Evolutionary conservation across 2,888 invertebrate species (phyloP).

Genomic region (Dryococelus australis): DNA sequence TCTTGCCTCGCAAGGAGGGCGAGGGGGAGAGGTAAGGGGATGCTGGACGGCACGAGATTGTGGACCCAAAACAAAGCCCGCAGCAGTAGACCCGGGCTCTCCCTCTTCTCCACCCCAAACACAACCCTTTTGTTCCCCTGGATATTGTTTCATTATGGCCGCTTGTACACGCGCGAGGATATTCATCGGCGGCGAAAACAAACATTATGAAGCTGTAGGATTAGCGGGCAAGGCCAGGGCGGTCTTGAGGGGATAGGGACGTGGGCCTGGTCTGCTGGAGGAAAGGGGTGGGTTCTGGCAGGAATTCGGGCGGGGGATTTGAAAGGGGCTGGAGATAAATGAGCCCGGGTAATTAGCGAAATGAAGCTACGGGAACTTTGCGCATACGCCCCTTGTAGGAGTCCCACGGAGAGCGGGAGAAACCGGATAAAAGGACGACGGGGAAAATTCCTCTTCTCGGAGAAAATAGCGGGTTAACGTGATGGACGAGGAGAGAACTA

Average conservation of each 20-base stretch:
- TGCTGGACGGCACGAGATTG: not conserved
- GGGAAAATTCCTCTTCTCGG: not conserved
- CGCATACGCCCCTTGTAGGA: not conserved
- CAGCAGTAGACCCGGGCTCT: not conserved
- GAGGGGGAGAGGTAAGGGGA: no score
- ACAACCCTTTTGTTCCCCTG: not conserved
- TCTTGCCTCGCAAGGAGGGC: no score
- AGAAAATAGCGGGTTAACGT: not conserved
- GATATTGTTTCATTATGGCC: not conserved
- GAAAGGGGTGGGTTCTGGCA: slow-evolving; percentile 50
- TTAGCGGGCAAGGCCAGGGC: slow-evolving; percentile 54
- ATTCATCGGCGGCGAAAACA: slow-evolving; percentile 10
- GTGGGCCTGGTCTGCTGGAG: slow-evolving; percentile 50
- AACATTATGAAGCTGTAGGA: slow-evolving; percentile 48
- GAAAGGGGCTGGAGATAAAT: slow-evolving; percentile 54
- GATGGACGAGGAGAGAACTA: not conserved
- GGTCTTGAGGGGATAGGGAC: slow-evolving; percentile 22
- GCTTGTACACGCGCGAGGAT: not conserved
- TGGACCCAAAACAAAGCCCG: slow-evolving; percentile 3
- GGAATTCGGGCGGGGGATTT: slow-evolving; percentile 52
- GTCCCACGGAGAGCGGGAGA: no score
- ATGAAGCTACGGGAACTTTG: slow-evolving; percentile 13
- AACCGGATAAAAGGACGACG: no score
- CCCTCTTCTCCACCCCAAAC: not conserved
- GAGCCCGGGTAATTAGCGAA: slow-evolving; percentile 19